Base-by-base conservation (phyloP, 2,113 vertebrate species). In the Hydropotes inermis region DNA sequence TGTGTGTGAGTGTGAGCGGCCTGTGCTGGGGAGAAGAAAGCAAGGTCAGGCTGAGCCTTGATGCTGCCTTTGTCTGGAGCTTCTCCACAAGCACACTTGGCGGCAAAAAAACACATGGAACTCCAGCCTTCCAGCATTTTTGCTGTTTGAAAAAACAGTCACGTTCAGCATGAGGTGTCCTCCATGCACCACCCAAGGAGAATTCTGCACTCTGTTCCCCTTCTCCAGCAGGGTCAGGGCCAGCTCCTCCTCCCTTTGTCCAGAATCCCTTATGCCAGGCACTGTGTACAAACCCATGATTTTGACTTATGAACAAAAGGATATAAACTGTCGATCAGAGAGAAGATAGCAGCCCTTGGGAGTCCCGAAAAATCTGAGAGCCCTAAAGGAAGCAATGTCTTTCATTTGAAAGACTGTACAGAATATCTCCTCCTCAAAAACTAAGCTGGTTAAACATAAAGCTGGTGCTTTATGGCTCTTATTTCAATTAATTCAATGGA, bases 1-100 rank as follows among this genome's bases (percentile, higher is more conserved):
- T 61, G 0, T 9, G 4, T 21, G 28, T 0, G 36, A 61, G 81
- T 4, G 7, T 14, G 30, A 61, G 19, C 0, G 1, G 47, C 8
- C 1, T 79, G 91, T 93, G 8, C 0, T 6, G 2, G 57, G 0
- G 33, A 96, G 89, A 76, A 92, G 50, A 87, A 27, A 9, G 23
- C 1, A 1, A 21, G 10, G 7, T 47, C 36, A 2, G 17, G 1
- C 28, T 30, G 1, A 2, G 0, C 30, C 94, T 74, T 17, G 6
- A 16, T 1, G 89, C 5, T 67, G 25, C n/a, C 43, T 43, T 61
- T 16, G 27, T 81, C 88, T 84, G 15, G 83, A 36, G 17, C 39
- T 0, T 2, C 19, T 82, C 8, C 57, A 8, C n/a, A 91, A 36
- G 36, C 6, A 47, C 16, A 45, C 28, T 81, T 47, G 36, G 17